Evolutionary conservation across 2,797 vertebrate genomes (phyloP), one percentile per base, ranked within the genome.

Genomic region (Anguilla megastoma): DNA sequence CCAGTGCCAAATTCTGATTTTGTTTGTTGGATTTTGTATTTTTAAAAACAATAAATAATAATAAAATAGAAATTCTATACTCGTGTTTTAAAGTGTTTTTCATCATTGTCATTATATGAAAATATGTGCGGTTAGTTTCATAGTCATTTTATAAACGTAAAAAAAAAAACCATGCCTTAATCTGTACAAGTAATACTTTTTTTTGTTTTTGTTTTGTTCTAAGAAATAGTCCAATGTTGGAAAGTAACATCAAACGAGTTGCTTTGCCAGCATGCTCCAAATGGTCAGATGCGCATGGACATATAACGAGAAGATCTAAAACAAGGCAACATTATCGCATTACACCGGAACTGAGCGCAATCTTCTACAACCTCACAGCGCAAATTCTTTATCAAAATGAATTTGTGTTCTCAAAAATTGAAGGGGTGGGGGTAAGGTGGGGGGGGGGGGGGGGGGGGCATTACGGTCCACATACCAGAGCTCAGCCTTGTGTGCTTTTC

Each of bases 1-100:
- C 88, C 89, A 91, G 89, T 52, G 7, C 88, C 90, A 89, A 90
- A 91, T 89, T 92, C 91, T 89, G 82, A 93, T 92, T 93, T 90
- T 90, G 88, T 90, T 82, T 21, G 63, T 84, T 85, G 54, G 54
- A 56, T 56, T 56, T 56, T 18, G 54, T 56, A 14, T 56, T 16
- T 89, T 89, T 88, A 87, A 80, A 91, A 4, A 30, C 16, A 41
- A 79, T 79, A 79, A 79, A 79, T 79, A 79, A 92, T 91, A 91
- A n/a, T n/a, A 50, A 50, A 84, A 85, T 16, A 48, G 63, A 74
- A 86, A 9, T 71, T 87, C 88, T 86, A 66, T 27, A 89, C 36
- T 66, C 88, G 88, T 89, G 54, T 92, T 89, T 88, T 88, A 91
- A 30, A 6, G 30, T 27, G 2, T 41, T 41, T 76, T 36, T 76